A percentile compares a stretch with the other conserved stretches of the same genome.
phyloP scores from a whole-genome alignment of 2,888 invertebrate genomes.

The Aporophyla nigra region DNA sequence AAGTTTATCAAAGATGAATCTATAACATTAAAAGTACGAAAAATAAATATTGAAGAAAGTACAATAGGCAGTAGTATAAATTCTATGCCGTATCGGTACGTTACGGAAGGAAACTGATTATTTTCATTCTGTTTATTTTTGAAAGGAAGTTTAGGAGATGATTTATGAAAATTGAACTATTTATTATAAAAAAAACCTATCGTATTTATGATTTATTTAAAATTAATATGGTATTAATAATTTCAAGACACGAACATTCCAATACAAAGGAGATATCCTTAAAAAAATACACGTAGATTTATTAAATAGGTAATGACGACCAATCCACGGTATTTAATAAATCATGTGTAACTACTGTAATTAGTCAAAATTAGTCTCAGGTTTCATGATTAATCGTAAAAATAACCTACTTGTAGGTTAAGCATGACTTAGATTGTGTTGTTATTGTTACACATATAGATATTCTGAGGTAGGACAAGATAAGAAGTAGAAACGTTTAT shows the following conservation, averaged over 20 bases:
- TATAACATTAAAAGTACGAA: not conserved
- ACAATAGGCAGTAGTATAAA: not conserved
- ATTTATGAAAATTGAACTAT: not conserved
- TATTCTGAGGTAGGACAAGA: not conserved
- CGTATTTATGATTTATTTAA: not conserved
- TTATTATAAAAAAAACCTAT: not conserved
- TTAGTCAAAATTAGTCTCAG: slow-evolving; percentile 33
- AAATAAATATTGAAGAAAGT: not conserved
- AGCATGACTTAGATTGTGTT: not conserved
- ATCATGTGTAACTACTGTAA: slow-evolving; percentile 22
- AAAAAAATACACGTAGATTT: not conserved
- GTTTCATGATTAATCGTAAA: slow-evolving; percentile 36
- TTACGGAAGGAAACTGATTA: not conserved
- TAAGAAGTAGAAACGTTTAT: not conserved
- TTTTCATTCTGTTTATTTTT: not conserved
- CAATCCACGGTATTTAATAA: not conserved
- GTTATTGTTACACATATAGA: not conserved
- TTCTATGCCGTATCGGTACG: too few species aligned
- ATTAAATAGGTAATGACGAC: not conserved
- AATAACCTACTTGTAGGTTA: slow-evolving; percentile 14
- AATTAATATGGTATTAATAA: not conserved
- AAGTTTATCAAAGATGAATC: not conserved
- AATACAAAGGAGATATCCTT: not conserved
- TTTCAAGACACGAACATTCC: not conserved
- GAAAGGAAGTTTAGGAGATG: not conserved